A percentile compares a stretch with the other conserved stretches of the same genome.
Evolutionary conservation across 1,140 invertebrate species (phyloP).

Genomic region (Acromyrmex echinatior): DNA sequence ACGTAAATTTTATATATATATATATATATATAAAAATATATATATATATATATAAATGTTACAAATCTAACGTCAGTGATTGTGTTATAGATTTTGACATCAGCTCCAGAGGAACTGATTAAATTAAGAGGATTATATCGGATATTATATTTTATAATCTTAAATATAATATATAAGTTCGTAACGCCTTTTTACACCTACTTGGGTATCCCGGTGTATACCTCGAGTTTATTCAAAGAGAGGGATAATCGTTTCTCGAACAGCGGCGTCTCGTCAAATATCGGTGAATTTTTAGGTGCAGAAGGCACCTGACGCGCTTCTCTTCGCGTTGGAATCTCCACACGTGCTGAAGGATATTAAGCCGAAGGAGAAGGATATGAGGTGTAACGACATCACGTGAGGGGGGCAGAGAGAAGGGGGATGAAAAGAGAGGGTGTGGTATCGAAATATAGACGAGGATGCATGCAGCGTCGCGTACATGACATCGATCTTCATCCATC

Average conservation of each 20-base stretch:
- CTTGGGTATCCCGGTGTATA: not conserved
- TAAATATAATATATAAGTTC: not conserved
- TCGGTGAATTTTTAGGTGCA: slow-evolving; percentile 33
- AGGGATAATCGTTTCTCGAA: slow-evolving; percentile 50
- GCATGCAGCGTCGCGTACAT: slow-evolving; percentile 72
- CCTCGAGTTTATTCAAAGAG: slow-evolving; percentile 29
- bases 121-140: not conserved
- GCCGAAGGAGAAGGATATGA: slow-evolving; percentile 69
- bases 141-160: slow-evolving; percentile 16
- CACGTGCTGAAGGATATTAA: slow-evolving; percentile 76
- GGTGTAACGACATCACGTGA: slow-evolving; percentile 68
- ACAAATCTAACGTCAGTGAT: no score
- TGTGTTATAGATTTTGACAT: no score
- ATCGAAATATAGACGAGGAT: slow-evolving; percentile 32
- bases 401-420: not conserved
- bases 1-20: no score
- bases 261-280: slow-evolving; percentile 16
- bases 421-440: slow-evolving; percentile 12
- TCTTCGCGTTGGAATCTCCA: slow-evolving; percentile 45
- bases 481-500: slow-evolving; percentile 86
- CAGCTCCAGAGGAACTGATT: no score
- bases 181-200: not conserved
- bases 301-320: slow-evolving; percentile 66
- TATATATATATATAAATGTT: no score
- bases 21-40: no score